Conservation (phyloP, 2,888 invertebrate species). For the Chrysomela aeneicollis region DNA sequence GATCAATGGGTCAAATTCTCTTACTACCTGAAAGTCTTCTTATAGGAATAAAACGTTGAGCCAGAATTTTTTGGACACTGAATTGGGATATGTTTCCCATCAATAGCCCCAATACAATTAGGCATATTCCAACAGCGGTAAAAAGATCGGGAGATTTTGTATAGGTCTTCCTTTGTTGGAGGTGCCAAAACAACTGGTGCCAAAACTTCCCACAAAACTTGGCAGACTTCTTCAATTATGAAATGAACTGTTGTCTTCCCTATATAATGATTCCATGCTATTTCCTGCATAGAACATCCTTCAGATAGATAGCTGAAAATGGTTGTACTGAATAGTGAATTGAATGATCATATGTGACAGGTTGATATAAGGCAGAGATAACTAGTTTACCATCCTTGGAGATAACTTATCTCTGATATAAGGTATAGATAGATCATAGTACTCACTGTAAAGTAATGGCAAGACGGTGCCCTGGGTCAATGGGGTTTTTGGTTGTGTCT, state of each 20-base stretch:
- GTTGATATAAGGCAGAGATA: too few relatives aligned
- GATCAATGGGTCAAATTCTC: slow-evolving; percentile 1
- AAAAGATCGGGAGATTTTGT: too few relatives aligned
- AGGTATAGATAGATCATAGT: too few relatives aligned
- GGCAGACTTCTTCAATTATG: slow-evolving; percentile 40
- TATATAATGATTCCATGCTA: slow-evolving; percentile 32
- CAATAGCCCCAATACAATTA: too few relatives aligned
- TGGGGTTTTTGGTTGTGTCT: background rate
- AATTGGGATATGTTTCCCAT: slow-evolving; percentile 44
- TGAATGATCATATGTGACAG: too few relatives aligned
- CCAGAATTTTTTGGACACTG: slow-evolving; percentile 28
- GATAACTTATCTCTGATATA: too few relatives aligned
- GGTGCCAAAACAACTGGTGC: too few relatives aligned
- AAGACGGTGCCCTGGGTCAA: slow-evolving; percentile 1
- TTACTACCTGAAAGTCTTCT: slow-evolving; percentile 22
- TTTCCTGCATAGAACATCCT: slow-evolving; percentile 40
- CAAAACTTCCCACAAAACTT: slow-evolving; percentile 45
- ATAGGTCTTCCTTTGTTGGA: slow-evolving; percentile 13
- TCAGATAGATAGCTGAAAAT: slow-evolving; percentile 37
- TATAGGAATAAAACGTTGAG: too few relatives aligned
- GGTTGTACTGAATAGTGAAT: too few relatives aligned
- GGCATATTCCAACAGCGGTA: too few relatives aligned
- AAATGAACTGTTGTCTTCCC: slow-evolving; percentile 47
- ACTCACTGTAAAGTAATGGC: too few relatives aligned
- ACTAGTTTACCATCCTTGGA: too few relatives aligned